A percentile compares a stretch with the other conserved stretches of the same genome.
These are phyloP conservation scores for Odontomachus brunneus DNA, from an alignment of 1,140 invertebrate species.

Conservation along the genomic window DNA sequence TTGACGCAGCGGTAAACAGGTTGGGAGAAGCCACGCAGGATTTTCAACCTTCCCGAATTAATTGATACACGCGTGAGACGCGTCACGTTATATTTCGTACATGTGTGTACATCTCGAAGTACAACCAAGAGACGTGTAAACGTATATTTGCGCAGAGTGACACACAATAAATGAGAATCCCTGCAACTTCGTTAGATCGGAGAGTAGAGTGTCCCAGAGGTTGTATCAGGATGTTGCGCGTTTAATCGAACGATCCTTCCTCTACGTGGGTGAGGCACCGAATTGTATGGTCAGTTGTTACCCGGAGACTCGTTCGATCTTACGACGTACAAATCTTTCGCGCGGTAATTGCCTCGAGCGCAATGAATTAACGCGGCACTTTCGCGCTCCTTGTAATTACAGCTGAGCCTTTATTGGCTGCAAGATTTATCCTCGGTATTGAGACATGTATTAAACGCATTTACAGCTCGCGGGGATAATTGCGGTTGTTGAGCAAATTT, in stretches of 20 bases:
- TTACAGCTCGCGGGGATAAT: too few relatives aligned
- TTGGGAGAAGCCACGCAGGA: too few relatives aligned
- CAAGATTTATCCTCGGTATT: conserved; percentile 22
- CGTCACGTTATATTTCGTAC: too few relatives aligned
- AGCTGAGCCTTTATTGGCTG: neutral
- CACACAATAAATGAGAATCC: conserved; percentile 71
- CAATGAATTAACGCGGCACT: conserved; percentile 19
- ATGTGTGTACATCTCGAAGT: neutral
- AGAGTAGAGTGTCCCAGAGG: conserved; percentile 71
- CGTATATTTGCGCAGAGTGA: neutral
- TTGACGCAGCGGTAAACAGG: too few relatives aligned
- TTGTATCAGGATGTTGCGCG: conserved; percentile 73
- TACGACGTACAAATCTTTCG: conserved; percentile 67
- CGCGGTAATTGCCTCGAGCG: conserved; percentile 61
- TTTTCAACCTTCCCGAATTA: too few relatives aligned
- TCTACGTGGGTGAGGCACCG: conserved; percentile 61
- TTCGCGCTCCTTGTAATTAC: conserved; percentile 22
- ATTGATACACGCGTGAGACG: too few relatives aligned
- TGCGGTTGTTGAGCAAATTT: neutral
- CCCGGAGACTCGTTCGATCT: conserved; percentile 68
- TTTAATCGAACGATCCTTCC: conserved; percentile 77
- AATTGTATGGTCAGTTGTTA: conserved; percentile 75
- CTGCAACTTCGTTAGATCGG: conserved; percentile 60
- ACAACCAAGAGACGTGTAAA: neutral
- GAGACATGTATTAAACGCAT: neutral